These are phyloP conservation scores for Therioaphis trifolii DNA, from an alignment of 2,888 invertebrate genomes.

Conservation along the genomic window DNA sequence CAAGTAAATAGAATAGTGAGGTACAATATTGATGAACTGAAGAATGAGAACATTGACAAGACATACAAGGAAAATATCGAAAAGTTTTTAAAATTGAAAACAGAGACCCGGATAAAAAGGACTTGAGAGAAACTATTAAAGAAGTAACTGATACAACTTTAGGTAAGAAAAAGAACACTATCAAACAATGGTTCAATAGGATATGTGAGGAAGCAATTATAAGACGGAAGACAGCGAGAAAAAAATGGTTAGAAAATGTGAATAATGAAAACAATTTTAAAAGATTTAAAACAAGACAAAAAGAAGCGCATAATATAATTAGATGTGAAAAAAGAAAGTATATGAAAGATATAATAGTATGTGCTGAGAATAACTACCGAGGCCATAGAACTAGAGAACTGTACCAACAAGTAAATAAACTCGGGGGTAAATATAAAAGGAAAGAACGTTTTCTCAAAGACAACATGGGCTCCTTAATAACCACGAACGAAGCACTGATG, in stretches of 20 bases:
- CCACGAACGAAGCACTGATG: conserved; percentile 24
- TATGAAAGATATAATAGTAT: conserved; percentile 5
- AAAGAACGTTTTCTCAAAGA: conserved; percentile 4
- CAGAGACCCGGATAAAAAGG: background rate
- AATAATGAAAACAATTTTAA: conserved; percentile 12
- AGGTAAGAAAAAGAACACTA: background rate
- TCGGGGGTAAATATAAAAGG: conserved; percentile 29
- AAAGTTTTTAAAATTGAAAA: conserved; percentile 6
- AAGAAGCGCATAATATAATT: conserved; percentile 42
- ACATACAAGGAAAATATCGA: conserved; percentile 14
- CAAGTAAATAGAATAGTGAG: background rate
- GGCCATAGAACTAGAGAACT: conserved; percentile 25
- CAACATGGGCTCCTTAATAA: conserved; percentile 4
- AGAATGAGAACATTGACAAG: conserved; percentile 1
- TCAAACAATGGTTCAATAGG: background rate
- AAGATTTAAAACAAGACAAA: conserved; percentile 24
- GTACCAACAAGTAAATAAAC: conserved; percentile 34
- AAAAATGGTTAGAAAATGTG: conserved; percentile 31
- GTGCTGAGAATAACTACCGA: conserved; percentile 4
- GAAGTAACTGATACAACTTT: conserved; percentile 17
- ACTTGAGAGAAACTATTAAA: conserved; percentile 12
- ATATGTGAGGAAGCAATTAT: conserved; percentile 26
- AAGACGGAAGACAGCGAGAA: conserved; percentile 25
- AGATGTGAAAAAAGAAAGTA: conserved; percentile 22
- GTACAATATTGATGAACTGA: conserved; percentile 16